These are phyloP conservation scores for Oscheius sp. DNA, from an alignment of 2,888 invertebrate species.

Conservation along the genomic window DNA sequence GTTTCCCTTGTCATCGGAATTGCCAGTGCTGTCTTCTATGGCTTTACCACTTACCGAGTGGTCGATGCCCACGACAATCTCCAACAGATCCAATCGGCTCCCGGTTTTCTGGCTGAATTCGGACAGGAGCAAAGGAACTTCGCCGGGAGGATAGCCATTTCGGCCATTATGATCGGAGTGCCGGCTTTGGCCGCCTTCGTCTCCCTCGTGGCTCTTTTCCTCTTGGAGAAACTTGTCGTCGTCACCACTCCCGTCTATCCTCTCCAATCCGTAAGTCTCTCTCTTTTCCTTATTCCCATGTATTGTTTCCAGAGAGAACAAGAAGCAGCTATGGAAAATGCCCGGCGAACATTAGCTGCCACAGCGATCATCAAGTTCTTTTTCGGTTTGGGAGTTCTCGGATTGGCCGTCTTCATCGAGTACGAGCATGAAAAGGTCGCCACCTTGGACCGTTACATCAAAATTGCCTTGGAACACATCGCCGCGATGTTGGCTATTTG, in stretches of 20 bases:
- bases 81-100: constrained; percentile 41
- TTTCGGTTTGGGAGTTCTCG: constrained; percentile 64
- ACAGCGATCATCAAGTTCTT: constrained; percentile 67
- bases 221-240: constrained; percentile 66
- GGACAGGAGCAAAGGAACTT: constrained; percentile 61
- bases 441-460: constrained; percentile 67
- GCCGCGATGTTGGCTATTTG: constrained; percentile 65
- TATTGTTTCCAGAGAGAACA: constrained; percentile 61
- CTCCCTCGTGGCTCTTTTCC: constrained; percentile 60
- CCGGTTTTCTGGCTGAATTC: constrained; percentile 60
- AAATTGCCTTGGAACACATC: constrained; percentile 71
- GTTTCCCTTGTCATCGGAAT: constrained; percentile 67
- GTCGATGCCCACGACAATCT: constrained; percentile 52
- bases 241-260: constrained; percentile 62
- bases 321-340: constrained; percentile 58
- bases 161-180: constrained; percentile 65
- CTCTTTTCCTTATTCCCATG: background rate
- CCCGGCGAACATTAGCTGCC: constrained; percentile 53
- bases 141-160: constrained; percentile 68
- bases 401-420: constrained; percentile 70
- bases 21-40: constrained; percentile 70
- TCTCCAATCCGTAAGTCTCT: constrained; percentile 52
- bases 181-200: constrained; percentile 63
- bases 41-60: constrained; percentile 69
- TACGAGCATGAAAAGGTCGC: constrained; percentile 69